Evolutionary conservation across 2,113 vertebrate genomes (phyloP), one percentile per base, ranked within the genome.

Genomic region (Etheostoma cragini): DNA sequence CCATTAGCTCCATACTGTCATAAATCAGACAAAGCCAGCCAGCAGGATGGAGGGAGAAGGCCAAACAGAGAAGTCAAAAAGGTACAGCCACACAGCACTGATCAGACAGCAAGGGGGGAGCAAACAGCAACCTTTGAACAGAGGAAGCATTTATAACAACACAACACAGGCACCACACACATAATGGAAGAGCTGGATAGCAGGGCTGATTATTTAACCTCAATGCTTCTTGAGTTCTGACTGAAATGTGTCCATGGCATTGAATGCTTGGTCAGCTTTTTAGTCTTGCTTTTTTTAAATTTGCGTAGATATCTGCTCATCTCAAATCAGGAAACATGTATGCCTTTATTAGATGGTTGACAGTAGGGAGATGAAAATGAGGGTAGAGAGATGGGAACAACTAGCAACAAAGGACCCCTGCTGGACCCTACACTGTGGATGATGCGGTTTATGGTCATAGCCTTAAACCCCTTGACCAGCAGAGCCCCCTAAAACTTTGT

Each of bases 1-100:
- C 91, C 92, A 93, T 95, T 94, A 93, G 87, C 86, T 83, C 86
- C 85, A 88, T 78, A 90, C 82, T 78, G 84, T 84, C 88, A 93
- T 93, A 89, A 88, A 93, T 94, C 91, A 87, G 76, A 82, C 60
- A 67, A 58, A 76, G 84, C 69, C 87, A 87, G 86, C 62, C 78
- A 42, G 87, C 63, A 50, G 74, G 84, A 86, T 22, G 4, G 56
- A 78, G 74, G 16, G 71, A 83, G 81, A 89, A 88, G 88, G 89
- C 80, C 83, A 81, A 81, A 88, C 82, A 90, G 78, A 89, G 81
- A 81, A 85, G 88, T 87, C 72, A 88, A 80, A 88, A 84, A 86
- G 86, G 78, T 76, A 69, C 73, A 82, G 65, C 72, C 60, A 67
- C 84, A 73, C 50, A 74, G 83, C 47, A 52, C 56, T 76, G 72